phyloP scores from a whole-genome alignment of 1,140 invertebrate species.

The Gryllus bimaculatus region DNA sequence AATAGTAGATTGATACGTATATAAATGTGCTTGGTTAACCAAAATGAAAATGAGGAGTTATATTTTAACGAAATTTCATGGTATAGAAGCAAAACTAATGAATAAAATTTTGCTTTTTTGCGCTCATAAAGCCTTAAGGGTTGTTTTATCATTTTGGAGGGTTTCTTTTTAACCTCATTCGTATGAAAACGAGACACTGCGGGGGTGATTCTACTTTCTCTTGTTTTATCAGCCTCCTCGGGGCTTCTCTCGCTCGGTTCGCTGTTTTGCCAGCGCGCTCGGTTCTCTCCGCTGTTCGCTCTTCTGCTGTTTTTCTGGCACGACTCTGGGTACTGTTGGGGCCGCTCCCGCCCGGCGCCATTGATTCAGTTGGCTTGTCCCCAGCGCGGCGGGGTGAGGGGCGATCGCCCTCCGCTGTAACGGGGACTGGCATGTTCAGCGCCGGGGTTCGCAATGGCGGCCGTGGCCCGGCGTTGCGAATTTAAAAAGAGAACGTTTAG shows the following conservation, averaged over 20 bases:
- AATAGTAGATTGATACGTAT: too few species aligned
- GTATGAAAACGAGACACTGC: conserved; percentile 6
- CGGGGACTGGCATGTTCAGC: not conserved
- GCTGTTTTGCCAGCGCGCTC: conserved; percentile 12
- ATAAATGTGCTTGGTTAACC: too few species aligned
- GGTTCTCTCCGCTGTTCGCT: conserved; percentile 6
- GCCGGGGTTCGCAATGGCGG: not conserved
- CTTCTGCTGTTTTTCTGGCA: conserved; percentile 16
- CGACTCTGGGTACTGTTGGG: conserved; percentile 14
- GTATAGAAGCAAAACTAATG: not conserved
- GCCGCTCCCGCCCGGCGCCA: conserved; percentile 11
- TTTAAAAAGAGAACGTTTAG: too few species aligned
- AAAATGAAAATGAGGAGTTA: too few species aligned
- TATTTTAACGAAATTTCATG: too few species aligned
- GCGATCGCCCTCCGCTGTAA: not conserved
- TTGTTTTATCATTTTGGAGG: conserved; percentile 13
- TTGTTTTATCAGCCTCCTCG: not conserved
- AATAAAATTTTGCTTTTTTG: conserved; percentile 2
- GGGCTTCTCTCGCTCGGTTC: not conserved
- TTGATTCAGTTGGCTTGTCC: conserved; percentile 13
- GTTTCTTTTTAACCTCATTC: conserved; percentile 9
- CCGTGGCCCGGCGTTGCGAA: not conserved
- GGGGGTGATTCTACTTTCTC: conserved; percentile 8
- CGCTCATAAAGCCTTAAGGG: not conserved
- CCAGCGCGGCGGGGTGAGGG: not conserved